Evolutionary conservation across 2,113 vertebrate genomes (phyloP).

Genomic region (Peucedramus taeniatus): DNA sequence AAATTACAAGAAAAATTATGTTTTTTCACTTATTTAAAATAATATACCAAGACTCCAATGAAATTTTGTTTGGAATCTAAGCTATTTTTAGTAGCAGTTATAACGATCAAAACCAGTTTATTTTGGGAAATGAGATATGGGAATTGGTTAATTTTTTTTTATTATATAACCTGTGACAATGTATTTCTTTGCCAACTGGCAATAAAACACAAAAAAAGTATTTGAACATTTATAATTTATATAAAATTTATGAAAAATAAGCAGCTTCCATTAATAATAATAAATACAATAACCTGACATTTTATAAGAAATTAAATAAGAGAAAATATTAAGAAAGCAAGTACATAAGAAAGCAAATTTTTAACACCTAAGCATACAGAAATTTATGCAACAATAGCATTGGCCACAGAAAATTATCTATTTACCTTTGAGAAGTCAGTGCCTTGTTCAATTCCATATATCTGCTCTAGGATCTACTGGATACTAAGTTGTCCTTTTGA

Average conservation of each 20-base stretch:
- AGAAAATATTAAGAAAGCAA: neutral
- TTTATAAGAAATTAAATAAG: neutral
- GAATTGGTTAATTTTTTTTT: neutral
- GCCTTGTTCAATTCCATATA: neutral
- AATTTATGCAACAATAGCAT: neutral
- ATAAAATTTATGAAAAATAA: neutral
- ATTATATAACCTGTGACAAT: neutral
- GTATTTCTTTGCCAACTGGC: neutral
- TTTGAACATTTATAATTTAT: neutral
- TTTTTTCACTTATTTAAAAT: neutral
- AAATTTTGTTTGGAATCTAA: neutral
- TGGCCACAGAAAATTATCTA: neutral
- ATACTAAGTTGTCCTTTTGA: neutral
- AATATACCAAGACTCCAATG: neutral
- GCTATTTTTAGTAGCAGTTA: neutral
- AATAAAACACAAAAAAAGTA: neutral
- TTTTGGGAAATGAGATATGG: neutral
- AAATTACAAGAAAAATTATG: neutral
- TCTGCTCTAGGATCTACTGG: neutral
- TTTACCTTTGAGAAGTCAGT: neutral
- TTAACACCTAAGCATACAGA: neutral
- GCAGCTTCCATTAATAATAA: neutral
- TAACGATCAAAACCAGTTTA: accelerated
- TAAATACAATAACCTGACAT: neutral
- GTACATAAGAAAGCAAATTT: neutral